phyloP scores from a whole-genome alignment of 2,888 invertebrate species.

The Glomeris marginata region DNA sequence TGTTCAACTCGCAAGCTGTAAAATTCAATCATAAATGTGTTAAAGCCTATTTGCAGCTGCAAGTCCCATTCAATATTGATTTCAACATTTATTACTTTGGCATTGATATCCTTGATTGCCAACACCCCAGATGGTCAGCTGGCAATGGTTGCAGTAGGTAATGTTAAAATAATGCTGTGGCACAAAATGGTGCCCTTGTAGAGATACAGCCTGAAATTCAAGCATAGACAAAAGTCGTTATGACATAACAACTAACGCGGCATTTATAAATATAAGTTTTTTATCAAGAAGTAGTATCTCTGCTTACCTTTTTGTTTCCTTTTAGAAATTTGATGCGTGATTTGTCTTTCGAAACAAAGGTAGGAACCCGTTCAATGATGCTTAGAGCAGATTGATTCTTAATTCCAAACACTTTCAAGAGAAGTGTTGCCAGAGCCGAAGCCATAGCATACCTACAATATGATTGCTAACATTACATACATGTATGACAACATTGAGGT shows the following conservation, averaged over 20 bases:
- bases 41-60: not conserved
- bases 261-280: conserved; percentile 1
- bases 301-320: conserved; percentile 45
- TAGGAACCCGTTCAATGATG: conserved; percentile 57
- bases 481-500: not conserved
- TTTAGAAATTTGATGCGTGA: conserved; percentile 47
- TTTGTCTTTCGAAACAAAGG: conserved; percentile 73
- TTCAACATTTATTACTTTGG: conserved; percentile 47
- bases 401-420: conserved; percentile 58
- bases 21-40: conserved; percentile 15
- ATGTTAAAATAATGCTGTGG: conserved; percentile 77
- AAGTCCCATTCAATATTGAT: not conserved
- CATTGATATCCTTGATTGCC: conserved; percentile 96
- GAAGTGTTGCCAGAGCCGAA: conserved; percentile 62
- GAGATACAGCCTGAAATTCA: conserved; percentile 42
- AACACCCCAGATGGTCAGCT: conserved; percentile 81
- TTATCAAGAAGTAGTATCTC: not conserved
- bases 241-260: not conserved
- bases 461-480: not conserved
- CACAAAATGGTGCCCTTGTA: conserved; percentile 78
- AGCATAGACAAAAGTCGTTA: conserved; percentile 1
- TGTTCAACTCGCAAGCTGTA: conserved; percentile 72
- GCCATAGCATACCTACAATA: conserved; percentile 42
- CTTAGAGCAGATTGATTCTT: conserved; percentile 42
- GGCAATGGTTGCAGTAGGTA: conserved; percentile 86